Base-by-base conservation (phyloP, 2,888 invertebrate species). In the Pilophorus perplexus region DNA sequence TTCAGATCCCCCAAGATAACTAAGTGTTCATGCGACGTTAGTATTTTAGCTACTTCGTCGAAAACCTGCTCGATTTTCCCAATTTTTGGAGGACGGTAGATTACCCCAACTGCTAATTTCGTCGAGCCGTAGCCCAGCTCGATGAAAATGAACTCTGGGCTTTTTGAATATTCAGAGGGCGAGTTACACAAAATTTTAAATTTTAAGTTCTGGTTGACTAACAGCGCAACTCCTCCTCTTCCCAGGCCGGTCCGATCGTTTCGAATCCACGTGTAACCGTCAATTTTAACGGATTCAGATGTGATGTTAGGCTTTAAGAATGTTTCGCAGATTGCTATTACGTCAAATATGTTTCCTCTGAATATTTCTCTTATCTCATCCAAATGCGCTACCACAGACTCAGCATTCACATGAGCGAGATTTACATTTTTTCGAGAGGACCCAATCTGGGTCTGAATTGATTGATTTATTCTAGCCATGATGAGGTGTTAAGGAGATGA, bases 271-370 rank as follows among this genome's bases (percentile, higher is more conserved):
- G 14, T n/a, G n/a, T 50, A 50, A n/a, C 25, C n/a, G 5, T 3
- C 23, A 8, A 50, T n/a, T 50, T 22, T 27, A 25, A 50, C 25
- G 2, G 50, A 50, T 25, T 50, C 27, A 22, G 50, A 50, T 6
- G 2, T 50, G n/a, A 50, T 50, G 14, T 23, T 23, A 4, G 50
- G 50, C n/a, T 50, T 50, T 23, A 50, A 22, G n/a, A 50, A 50
- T 8, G 50, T 50, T 27, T 52, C 52, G 16, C 52, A 25, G 1
- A 52, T 52, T 1, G 52, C 52, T 1, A 52, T 5, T 1, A 52
- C 27, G 23, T 52, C 52, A 2, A 52, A 14, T 2, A 52, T 23
- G 23, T 27, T 12, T 3, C n/a, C 27, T 27, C 14, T 52, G 1
- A 14, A n/a, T 8, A 52, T 52, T 12, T 27, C 27, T 2, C 2